Conservation (phyloP, 1,140 invertebrate genomes). For the Condylostylus longicornis region DNA sequence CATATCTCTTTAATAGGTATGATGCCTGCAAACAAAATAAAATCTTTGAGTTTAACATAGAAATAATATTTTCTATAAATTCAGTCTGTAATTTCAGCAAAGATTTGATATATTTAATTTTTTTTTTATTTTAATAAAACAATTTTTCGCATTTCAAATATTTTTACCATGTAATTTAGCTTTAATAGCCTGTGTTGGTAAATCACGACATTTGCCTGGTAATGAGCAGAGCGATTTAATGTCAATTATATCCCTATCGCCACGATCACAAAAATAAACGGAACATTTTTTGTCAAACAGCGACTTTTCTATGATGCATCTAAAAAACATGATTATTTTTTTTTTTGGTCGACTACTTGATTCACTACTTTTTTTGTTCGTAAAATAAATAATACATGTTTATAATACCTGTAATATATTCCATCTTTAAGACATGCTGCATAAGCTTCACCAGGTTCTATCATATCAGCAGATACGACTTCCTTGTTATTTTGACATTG, state of each 20-base stretch:
- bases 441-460: slow-evolving; percentile 21
- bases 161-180: slow-evolving; percentile 24
- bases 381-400: no score
- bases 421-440: slow-evolving; percentile 18
- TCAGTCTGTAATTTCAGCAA: no score
- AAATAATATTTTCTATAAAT: no score
- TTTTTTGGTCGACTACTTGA: no score
- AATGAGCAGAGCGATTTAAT: slow-evolving; percentile 19
- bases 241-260: slow-evolving; percentile 21
- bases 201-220: slow-evolving; percentile 15
- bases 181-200: slow-evolving; percentile 26
- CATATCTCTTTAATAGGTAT: slow-evolving; percentile 14
- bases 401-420: slow-evolving; percentile 27
- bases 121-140: background rate
- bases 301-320: no score
- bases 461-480: slow-evolving; percentile 11
- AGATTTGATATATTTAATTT: background rate
- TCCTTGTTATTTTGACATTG: slow-evolving; percentile 18
- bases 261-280: slow-evolving; percentile 25
- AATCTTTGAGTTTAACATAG: no score
- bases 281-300: no score
- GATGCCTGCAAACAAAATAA: slow-evolving; percentile 22
- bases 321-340: no score
- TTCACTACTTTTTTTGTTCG: no score
- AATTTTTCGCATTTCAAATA: no score